These are phyloP conservation scores for Philereme transversata DNA, from an alignment of 2,888 invertebrate genomes.

Conservation along the genomic window DNA sequence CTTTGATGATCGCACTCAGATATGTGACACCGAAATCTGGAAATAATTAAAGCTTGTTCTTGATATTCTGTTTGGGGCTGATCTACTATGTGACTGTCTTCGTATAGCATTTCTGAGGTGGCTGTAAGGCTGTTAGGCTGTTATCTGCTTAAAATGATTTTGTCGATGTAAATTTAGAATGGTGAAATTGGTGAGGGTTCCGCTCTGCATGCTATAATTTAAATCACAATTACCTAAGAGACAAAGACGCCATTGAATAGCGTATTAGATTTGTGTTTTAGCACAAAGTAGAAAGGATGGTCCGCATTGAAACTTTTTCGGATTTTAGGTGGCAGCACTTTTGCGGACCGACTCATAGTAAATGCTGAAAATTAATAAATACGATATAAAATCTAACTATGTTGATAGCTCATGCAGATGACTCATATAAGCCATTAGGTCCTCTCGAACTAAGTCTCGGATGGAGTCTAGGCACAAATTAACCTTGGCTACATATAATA, in stretches of 20 bases:
- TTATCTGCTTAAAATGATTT: not conserved
- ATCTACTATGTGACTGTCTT: not conserved
- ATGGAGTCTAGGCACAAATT: too few relatives aligned
- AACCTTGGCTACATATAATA: not conserved
- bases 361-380: conserved; percentile 35
- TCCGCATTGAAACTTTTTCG: conserved; percentile 32
- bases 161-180: not conserved
- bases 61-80: conserved; percentile 1
- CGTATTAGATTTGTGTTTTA: conserved; percentile 21
- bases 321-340: conserved; percentile 10
- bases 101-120: not conserved
- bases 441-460: too few relatives aligned
- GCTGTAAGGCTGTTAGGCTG: not conserved
- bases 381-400: not conserved
- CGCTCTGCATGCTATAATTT: conserved; percentile 12
- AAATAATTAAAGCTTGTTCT: conserved; percentile 16
- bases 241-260: conserved; percentile 28
- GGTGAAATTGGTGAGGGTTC: conserved; percentile 6
- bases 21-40: conserved; percentile 33
- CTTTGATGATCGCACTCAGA: conserved; percentile 34
- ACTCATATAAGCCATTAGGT: too few relatives aligned
- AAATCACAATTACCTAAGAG: conserved; percentile 25
- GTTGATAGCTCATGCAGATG: conserved; percentile 1
- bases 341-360: conserved; percentile 25
- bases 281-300: conserved; percentile 34